Evolutionary conservation across 1,140 invertebrate species (phyloP), one percentile per base, ranked within the genome.

Genomic region (Nasonia giraulti): DNA sequence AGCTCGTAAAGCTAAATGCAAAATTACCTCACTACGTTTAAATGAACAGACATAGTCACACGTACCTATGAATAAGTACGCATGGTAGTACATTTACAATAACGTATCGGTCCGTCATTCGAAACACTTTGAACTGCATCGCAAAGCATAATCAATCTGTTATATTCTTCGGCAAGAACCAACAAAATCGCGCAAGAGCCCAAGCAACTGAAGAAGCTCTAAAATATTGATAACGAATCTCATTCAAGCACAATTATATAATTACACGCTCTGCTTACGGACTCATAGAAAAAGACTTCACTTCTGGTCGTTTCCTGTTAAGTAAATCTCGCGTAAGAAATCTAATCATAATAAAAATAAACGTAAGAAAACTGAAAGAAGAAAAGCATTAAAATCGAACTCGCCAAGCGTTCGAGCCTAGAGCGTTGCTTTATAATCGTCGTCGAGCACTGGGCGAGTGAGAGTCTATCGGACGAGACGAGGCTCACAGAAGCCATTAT

Each of bases 401-500:
- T 83, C 75, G 82, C 62, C 82, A 27, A 69, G 82, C 40, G 37
- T 69, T 69, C 74, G 75, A 83, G 71, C 37, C 12, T 69, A 62
- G 68, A 40, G 68, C 20, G 33, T 62, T 55, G 7, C 73, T 75
- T 40, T 23, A 31, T 80, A 78, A 44, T 62, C 47, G 55, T 62
- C 55, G 55, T 85, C 73, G 80, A 82, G 83, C 75, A 84, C 78
- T 74, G 81, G 78, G 82, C 80, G 81, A 86, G 55, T 47, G 79
- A 81, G 78, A 66, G 73, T 71, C 74, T 85, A 85, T 78, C 74
- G 79, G 27, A 82, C 40, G 80, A 85, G 85, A 47, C 73, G 85
- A 47, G 82, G 40, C 40, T 81, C 80, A 77, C 50, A 68, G 44
- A 86, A 85, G 71, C 87, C 85, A 37, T 87, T 86, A 27, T 27